Base-by-base conservation (phyloP, 1,140 invertebrate genomes). In the Danaus plexippus region DNA sequence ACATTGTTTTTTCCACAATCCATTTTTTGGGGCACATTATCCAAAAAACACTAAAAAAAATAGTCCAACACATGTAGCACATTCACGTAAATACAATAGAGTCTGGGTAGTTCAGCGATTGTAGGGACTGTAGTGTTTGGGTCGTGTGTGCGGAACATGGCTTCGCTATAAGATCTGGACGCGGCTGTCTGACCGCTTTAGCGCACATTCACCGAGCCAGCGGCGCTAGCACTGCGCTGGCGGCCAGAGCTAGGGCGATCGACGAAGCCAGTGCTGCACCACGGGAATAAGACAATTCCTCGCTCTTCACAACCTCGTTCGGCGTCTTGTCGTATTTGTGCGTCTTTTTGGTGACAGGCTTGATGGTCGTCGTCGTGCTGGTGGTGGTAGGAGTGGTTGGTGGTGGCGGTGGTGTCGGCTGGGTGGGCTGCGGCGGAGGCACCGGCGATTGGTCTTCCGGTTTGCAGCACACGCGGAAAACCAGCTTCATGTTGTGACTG, bases 401-500 rank as follows among this genome's bases (percentile, higher is more conserved):
- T 48, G 89, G 88, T 11, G 89, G 73, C 62, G 88, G 87, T 52
- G 88, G 87, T 22, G 89, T 88, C 49, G 89, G 85, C 53, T 87
- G 86, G 0, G 77, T 74, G 18, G 85, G 88, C 70, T 85, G 86
- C 41, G 88, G 74, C 18, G 79, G 77, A 53, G 89, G 89, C 43
- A 78, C 74, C 69, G 88, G 72, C 63, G 87, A 71, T 81, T 88
- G 83, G 51, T 89, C 89, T 73, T 89, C 90, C 52, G 88, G 89
- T 72, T 91, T 91, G 88, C 95, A 96, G 90, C 95, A 96, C 45
- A 97, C 96, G 85, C 97, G 96, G 88, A 98, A 97, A 22, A 97
- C 94, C 46, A 97, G 94, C 89, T 97, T 97, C 96, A 97, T 98
- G 88, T 97, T 97, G 81, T 97, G 92, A 61, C 93, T 94, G 44